These are phyloP conservation scores for Nansenia antarctica DNA, from an alignment of 2,113 vertebrate genomes.

Conservation along the genomic window DNA sequence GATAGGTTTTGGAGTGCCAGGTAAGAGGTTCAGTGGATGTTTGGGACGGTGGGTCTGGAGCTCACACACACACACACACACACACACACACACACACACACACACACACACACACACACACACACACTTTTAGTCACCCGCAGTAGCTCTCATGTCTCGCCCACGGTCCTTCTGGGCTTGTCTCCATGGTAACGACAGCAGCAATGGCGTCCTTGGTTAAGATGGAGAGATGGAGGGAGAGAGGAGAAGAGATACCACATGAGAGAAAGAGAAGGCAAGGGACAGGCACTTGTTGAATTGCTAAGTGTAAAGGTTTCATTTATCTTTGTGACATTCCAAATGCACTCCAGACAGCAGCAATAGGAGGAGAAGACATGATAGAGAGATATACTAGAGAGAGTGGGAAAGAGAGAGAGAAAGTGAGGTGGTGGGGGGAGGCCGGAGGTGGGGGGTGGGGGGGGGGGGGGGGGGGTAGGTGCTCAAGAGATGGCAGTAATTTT, in stretches of 20 bases:
- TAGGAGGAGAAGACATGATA: too few relatives aligned
- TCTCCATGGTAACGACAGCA: slow-evolving; percentile 72
- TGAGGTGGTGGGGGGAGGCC: too few relatives aligned
- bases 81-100: slow-evolving; percentile 1
- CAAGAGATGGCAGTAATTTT: too few relatives aligned
- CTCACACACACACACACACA: not conserved
- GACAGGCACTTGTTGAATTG: not conserved
- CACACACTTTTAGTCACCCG: slow-evolving; percentile 49
- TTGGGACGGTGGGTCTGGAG: too few relatives aligned
- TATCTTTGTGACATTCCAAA: too few relatives aligned
- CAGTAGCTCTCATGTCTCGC: slow-evolving; percentile 68
- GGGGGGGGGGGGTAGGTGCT: too few relatives aligned
- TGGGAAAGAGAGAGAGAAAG: not conserved
- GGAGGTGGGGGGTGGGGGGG: too few relatives aligned
- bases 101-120: slow-evolving; percentile 20
- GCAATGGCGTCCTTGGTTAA: slow-evolving; percentile 71
- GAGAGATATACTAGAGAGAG: slow-evolving; percentile 10
- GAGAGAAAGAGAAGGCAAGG: not conserved
- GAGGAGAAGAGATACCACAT: not conserved
- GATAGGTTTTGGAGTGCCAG: too few relatives aligned
- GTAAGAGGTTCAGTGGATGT: too few relatives aligned
- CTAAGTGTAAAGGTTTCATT: too few relatives aligned
- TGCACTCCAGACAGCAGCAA: too few relatives aligned
- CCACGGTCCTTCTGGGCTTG: slow-evolving; percentile 72
- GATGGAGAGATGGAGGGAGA: slow-evolving; percentile 51